phyloP scores from a whole-genome alignment of 1,140 invertebrate species.

The Brachionus calyciflorus region DNA sequence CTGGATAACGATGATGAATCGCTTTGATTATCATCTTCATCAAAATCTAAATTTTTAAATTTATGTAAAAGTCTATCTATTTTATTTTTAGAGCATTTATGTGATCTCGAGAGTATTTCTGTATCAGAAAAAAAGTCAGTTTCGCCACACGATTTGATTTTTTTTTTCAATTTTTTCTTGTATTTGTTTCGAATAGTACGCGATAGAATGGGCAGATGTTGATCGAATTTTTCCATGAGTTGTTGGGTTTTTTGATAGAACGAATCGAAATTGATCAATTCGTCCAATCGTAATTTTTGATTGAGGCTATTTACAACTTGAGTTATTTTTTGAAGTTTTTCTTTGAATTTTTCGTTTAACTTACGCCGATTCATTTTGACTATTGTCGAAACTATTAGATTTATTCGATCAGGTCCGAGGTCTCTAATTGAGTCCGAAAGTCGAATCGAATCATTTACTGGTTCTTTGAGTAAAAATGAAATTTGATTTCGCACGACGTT shows the following conservation, averaged over 20 bases:
- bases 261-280: background rate
- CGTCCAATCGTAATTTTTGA: background rate
- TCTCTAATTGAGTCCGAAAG: background rate
- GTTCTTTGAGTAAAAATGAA: conserved; percentile 4
- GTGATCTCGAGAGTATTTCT: background rate
- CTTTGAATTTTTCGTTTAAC: background rate
- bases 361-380: background rate
- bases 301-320: background rate
- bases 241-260: background rate
- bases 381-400: background rate
- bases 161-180: background rate
- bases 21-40: background rate
- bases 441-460: background rate
- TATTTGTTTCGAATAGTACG: background rate
- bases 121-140: conserved; percentile 32
- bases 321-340: background rate
- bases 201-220: background rate
- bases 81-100: background rate
- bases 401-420: background rate
- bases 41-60: background rate
- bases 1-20: background rate
- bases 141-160: background rate
- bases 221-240: conserved; percentile 17
- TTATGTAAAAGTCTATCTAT: background rate
- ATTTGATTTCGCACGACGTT: conserved; percentile 4